Evolutionary conservation across 2,888 invertebrate species (phyloP).

Genomic region (Chydorus sphaericus): DNA sequence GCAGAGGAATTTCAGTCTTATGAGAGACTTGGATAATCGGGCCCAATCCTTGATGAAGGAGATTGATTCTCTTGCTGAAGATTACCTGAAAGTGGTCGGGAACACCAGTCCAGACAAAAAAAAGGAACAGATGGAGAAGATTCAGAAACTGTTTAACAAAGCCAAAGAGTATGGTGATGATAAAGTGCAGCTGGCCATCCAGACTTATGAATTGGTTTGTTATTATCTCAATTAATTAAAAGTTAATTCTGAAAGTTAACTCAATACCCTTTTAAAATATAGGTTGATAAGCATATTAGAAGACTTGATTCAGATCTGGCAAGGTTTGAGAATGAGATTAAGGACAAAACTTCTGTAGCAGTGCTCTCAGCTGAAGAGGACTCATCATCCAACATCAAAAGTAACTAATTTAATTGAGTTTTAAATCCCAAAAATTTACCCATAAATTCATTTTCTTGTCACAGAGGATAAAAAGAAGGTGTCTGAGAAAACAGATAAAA

Average conservation of each 20-base stretch:
- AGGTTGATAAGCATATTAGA: conserved; percentile 92
- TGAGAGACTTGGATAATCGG: conserved; percentile 86
- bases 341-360: conserved; percentile 75
- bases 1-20: conserved; percentile 85
- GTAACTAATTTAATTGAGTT: conserved; percentile 28
- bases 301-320: conserved; percentile 90
- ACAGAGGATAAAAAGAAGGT: conserved; percentile 52
- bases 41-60: conserved; percentile 68
- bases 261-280: conserved; percentile 13
- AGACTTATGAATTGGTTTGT: conserved; percentile 77
- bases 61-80: conserved; percentile 73
- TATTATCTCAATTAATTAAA: not conserved
- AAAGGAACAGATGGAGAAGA: conserved; percentile 65
- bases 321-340: conserved; percentile 89
- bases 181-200: conserved; percentile 92
- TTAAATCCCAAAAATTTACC: not conserved
- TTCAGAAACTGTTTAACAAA: conserved; percentile 78
- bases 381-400: conserved; percentile 39
- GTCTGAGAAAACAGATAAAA: conserved; percentile 48
- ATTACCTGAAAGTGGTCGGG: conserved; percentile 57
- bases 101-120: conserved; percentile 59
- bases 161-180: conserved; percentile 94
- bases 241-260: not conserved
- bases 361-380: conserved; percentile 46
- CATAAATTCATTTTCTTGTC: conserved; percentile 15